Conservation (phyloP, 2,888 invertebrate species). For the Brachynemurus nebulosus region DNA sequence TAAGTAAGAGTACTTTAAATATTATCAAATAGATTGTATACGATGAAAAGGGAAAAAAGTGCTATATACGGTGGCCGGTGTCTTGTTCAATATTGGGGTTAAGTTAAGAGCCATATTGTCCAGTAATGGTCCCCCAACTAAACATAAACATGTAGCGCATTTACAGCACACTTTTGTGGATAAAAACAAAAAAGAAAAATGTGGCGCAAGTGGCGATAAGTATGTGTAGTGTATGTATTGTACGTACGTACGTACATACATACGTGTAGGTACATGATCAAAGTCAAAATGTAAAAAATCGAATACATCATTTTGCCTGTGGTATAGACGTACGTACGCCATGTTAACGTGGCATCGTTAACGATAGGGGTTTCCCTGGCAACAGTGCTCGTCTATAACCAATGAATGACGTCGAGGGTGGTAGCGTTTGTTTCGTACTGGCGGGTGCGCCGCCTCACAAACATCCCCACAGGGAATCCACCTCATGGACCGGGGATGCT, state of each 20-base stretch:
- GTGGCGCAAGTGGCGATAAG: background rate
- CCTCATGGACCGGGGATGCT: constrained; percentile 24
- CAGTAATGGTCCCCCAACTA: too few relatives aligned
- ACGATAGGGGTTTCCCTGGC: constrained; percentile 34
- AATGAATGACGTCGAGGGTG: constrained; percentile 19
- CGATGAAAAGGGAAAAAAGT: too few relatives aligned
- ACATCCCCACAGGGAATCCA: too few relatives aligned
- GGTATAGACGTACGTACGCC: constrained; percentile 19
- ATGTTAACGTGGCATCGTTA: constrained; percentile 26
- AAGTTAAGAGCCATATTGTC: too few relatives aligned
- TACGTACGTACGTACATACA: too few relatives aligned
- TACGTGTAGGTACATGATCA: too few relatives aligned
- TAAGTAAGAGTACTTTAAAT: too few relatives aligned
- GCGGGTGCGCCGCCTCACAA: constrained; percentile 29
- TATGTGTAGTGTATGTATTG: background rate
- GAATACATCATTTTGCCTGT: constrained; percentile 21
- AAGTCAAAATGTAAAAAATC: constrained; percentile 33
- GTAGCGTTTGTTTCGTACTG: constrained; percentile 9
- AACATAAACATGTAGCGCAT: too few relatives aligned
- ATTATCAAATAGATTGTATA: too few relatives aligned
- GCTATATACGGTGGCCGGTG: too few relatives aligned
- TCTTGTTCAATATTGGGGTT: too few relatives aligned
- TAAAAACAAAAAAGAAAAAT: background rate
- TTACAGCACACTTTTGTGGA: background rate
- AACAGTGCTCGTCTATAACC: constrained; percentile 28